Evolutionary conservation across 2,888 invertebrate genomes (phyloP), one percentile per base, ranked within the genome.

Genomic region (Sesia apiformis): DNA sequence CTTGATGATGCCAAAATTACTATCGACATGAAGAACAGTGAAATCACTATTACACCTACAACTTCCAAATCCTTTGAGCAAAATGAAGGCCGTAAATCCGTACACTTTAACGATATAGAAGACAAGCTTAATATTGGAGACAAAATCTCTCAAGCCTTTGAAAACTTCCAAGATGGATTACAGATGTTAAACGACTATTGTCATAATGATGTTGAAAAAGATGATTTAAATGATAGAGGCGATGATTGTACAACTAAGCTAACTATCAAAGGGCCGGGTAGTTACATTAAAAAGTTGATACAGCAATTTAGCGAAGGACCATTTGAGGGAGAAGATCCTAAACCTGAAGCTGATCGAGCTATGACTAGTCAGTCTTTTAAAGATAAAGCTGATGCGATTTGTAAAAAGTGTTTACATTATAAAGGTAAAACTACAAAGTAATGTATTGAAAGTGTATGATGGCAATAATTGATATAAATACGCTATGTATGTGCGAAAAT

Each of bases 281-380:
- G 81, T 61, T 90, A 90, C 53, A 90, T 90, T 23, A 89, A 84
- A 56, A 89, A 85, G 56, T 63, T 90, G 49, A 89, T 90, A 38
- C 90, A 90, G 54, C 90, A 90, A 57, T 90, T 90, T 49, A 90
- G 90, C 53, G 90, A 90, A 64, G 84, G 82, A 0, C 79, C 89
- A 0, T 84, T 86, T 57, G 88, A 87, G 7, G 63, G 59, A 4
- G 87, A 87, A 8, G 87, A 84, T 49, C 57, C 78, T 1, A 88
- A 82, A 42, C 80, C 83, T 0, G 87, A 90, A 61, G 67, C 81
- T 7, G 86, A 86, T 39, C 80, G 78, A 56, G 77, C 74, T 2
- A 70, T 81, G 55, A 70, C 82, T 6, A 76, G 81, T 3, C 79
- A 78, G 57, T 70, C 79, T 4, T 83, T 90, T 5, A 87, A 81